Evolutionary conservation across 2,888 invertebrate genomes (phyloP).

Genomic region (Dorcus hopei): DNA sequence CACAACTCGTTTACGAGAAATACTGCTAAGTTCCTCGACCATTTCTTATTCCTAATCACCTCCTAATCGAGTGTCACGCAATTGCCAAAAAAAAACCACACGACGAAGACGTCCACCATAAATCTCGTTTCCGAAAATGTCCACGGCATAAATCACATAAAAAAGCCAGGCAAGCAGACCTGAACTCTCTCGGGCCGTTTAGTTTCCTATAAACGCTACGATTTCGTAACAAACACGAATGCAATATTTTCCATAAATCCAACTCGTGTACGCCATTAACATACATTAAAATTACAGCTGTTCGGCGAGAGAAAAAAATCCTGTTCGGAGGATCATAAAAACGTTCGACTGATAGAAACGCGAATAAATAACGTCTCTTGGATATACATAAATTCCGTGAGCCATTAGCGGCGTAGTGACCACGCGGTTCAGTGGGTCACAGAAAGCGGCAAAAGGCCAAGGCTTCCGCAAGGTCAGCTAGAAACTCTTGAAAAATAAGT

Average conservation of each 20-base stretch:
- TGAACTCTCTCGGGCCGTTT: no score
- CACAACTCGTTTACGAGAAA: no score
- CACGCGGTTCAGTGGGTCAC: slow-evolving; percentile 28
- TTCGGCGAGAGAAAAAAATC: slow-evolving; percentile 1
- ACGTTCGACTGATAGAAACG: slow-evolving; percentile 2
- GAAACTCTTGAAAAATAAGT: slow-evolving; percentile 13
- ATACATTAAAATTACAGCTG: background rate
- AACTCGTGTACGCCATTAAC: background rate
- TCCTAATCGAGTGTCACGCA: no score
- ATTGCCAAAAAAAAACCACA: no score
- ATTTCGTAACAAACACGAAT: background rate
- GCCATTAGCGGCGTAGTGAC: slow-evolving; percentile 24
- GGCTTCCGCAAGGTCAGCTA: slow-evolving; percentile 31
- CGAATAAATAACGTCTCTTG: slow-evolving; percentile 19
- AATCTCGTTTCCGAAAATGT: no score
- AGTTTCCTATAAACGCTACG: background rate
- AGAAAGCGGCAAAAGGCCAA: slow-evolving; percentile 31
- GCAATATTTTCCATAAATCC: background rate
- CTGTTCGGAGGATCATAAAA: background rate
- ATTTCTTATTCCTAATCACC: no score
- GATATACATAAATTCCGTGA: slow-evolving; percentile 23
- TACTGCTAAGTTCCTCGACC: no score
- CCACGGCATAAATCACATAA: no score
- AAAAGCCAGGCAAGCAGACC: no score
- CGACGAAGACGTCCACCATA: no score